These are phyloP conservation scores for Cryptocheilus praepositus DNA, from an alignment of 2,888 invertebrate species.

Conservation along the genomic window DNA sequence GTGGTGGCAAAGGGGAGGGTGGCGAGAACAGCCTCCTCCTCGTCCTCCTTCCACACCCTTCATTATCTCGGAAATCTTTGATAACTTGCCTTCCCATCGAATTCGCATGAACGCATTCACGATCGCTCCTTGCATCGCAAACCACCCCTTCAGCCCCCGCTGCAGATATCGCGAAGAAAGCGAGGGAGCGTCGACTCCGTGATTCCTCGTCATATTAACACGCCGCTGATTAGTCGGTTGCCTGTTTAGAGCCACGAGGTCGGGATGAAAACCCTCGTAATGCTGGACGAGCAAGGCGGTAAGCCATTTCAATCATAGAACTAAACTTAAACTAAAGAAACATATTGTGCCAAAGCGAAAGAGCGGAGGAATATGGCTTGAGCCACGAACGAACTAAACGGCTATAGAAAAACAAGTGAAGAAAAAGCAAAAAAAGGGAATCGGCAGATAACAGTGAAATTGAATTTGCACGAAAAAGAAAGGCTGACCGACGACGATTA, in stretches of 20 bases:
- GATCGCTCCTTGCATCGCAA: conserved; percentile 17
- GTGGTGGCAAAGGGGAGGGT: background rate
- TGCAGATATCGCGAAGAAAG: conserved; percentile 14
- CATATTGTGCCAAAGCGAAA: conserved; percentile 7
- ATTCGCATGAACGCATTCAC: background rate
- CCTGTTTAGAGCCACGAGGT: conserved; percentile 99
- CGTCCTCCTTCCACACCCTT: background rate
- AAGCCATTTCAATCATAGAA: conserved; percentile 80
- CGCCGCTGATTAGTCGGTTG: conserved; percentile 73
- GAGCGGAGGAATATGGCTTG: conserved; percentile 8
- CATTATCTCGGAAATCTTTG: background rate
- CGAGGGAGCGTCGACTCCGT: conserved; percentile 56
- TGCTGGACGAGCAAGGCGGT: conserved; percentile 99
- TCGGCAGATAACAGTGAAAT: too few relatives aligned
- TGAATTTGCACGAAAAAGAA: background rate
- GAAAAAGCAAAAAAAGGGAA: too few relatives aligned
- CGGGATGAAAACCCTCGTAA: conserved; percentile 99
- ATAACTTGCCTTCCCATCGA: background rate
- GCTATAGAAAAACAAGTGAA: too few relatives aligned
- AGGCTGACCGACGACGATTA: background rate
- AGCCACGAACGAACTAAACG: background rate
- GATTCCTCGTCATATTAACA: conserved; percentile 61
- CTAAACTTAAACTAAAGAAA: conserved; percentile 54
- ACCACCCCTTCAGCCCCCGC: conserved; percentile 3
- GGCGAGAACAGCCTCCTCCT: background rate